Evolutionary conservation across 2,113 vertebrate genomes (phyloP).

Genomic region (Podarcis raffonei): DNA sequence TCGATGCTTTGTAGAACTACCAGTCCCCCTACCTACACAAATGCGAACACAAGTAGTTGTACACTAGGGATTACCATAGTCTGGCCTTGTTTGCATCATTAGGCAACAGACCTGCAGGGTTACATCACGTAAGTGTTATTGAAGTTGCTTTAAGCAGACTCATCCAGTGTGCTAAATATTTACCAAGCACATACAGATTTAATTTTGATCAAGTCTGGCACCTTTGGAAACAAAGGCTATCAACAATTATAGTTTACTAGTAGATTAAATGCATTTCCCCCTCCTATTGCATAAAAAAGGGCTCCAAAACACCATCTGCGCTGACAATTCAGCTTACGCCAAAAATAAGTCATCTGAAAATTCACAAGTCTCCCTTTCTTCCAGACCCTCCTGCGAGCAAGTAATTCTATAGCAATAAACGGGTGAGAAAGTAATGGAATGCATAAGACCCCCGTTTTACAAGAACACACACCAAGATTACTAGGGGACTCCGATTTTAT

Average conservation of each 20-base stretch:
- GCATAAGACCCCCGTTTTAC: not conserved
- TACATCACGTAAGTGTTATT: not conserved
- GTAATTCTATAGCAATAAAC: not conserved
- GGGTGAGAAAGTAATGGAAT: not conserved
- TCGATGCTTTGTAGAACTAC: not conserved
- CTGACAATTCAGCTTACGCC: constrained; percentile 10
- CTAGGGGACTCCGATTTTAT: not conserved
- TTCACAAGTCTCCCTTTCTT: not conserved
- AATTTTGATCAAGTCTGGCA: not conserved
- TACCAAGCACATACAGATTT: not conserved
- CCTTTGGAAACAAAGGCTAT: not conserved
- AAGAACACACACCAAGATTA: constrained; percentile 13
- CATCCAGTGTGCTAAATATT: not conserved
- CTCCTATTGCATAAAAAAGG: constrained; percentile 17
- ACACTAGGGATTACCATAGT: not conserved
- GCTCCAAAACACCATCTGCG: constrained; percentile 16
- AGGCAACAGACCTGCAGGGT: not conserved
- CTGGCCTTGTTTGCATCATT: not conserved
- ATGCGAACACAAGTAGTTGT: not conserved
- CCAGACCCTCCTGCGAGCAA: not conserved
- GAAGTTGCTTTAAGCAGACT: not conserved
- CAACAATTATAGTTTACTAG: not conserved
- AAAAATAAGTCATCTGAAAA: not conserved
- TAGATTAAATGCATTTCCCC: constrained; percentile 17
- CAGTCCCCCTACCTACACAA: no score